These are phyloP conservation scores for Homarus americanus DNA, from an alignment of 1,140 invertebrate species.

Conservation along the genomic window DNA sequence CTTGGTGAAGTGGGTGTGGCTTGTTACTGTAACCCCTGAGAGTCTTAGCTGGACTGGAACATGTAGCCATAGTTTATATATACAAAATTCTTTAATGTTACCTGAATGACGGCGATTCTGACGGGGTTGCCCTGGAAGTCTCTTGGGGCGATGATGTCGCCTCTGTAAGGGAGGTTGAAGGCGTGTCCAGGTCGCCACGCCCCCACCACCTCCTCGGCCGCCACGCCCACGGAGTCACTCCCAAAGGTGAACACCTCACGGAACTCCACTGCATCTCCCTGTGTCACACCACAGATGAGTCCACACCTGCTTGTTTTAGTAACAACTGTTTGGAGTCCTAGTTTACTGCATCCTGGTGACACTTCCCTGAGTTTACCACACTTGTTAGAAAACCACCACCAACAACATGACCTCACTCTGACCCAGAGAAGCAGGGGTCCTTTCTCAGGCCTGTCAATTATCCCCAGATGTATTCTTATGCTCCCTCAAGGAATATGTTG, in stretches of 20 bases:
- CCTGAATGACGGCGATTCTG: constrained; percentile 19
- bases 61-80: neutral
- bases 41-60: neutral
- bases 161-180: neutral
- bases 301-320: too few relatives aligned
- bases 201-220: neutral
- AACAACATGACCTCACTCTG: too few relatives aligned
- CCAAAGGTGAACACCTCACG: constrained; percentile 28
- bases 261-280: constrained; percentile 10
- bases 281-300: too few relatives aligned
- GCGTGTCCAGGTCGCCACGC: neutral
- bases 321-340: too few relatives aligned
- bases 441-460: too few relatives aligned
- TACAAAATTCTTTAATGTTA: too few relatives aligned
- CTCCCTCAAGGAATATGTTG: too few relatives aligned
- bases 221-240: neutral
- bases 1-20: neutral
- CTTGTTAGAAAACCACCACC: too few relatives aligned
- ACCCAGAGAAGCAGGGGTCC: too few relatives aligned
- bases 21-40: neutral
- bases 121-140: constrained; percentile 32
- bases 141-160: neutral
- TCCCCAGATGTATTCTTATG: too few relatives aligned
- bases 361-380: too few relatives aligned
- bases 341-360: too few relatives aligned